Conservation (phyloP, 2,888 invertebrate genomes). For the Therioaphis trifolii region DNA sequence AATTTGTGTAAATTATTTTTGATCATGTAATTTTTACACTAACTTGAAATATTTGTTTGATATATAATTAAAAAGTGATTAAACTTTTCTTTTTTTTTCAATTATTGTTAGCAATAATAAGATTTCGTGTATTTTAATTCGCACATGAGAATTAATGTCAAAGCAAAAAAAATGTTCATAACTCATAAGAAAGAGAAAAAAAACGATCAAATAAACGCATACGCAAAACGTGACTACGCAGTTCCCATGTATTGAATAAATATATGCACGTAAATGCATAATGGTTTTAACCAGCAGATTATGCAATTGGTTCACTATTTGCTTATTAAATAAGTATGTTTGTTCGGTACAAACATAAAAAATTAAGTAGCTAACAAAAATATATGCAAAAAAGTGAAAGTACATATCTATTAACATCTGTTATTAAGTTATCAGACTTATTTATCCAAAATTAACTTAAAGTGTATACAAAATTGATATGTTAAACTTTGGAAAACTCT, state of each 20-base stretch:
- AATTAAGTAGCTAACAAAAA: slow-evolving; percentile 6
- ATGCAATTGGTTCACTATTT: slow-evolving; percentile 37
- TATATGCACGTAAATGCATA: neutral
- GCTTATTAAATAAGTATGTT: slow-evolving; percentile 36
- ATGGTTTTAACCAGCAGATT: slow-evolving; percentile 21
- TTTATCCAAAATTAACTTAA: neutral
- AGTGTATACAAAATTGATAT: too few relatives aligned
- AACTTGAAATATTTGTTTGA: too few relatives aligned
- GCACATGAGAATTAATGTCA: neutral
- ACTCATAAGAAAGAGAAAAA: neutral
- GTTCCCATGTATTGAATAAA: slow-evolving; percentile 5
- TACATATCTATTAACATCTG: neutral
- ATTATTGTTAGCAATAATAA: neutral
- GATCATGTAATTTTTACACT: too few relatives aligned
- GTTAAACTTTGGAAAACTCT: too few relatives aligned
- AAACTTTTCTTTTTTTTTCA: neutral
- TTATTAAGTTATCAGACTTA: neutral
- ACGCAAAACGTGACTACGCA: slow-evolving; percentile 25
- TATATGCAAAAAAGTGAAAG: slow-evolving; percentile 36
- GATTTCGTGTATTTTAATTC: neutral
- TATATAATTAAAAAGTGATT: too few relatives aligned
- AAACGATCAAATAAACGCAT: neutral
- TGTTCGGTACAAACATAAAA: slow-evolving; percentile 19
- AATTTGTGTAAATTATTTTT: too few relatives aligned
- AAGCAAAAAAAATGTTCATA: neutral